These are phyloP conservation scores for Hypena proboscidalis DNA, from an alignment of 2,888 invertebrate genomes.

Conservation along the genomic window DNA sequence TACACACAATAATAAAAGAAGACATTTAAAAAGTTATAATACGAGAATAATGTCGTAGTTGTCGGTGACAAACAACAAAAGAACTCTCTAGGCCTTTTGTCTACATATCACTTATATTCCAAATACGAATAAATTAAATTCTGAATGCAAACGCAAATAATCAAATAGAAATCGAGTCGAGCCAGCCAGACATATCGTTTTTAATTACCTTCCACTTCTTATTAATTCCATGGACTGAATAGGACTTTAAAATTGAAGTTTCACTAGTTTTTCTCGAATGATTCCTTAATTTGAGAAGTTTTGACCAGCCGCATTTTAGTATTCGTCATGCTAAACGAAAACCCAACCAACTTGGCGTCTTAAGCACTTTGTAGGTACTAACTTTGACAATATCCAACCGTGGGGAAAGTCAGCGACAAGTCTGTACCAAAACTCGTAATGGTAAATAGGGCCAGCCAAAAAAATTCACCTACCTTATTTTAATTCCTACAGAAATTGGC, in stretches of 20 bases:
- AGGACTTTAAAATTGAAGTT: slow-evolving; percentile 50
- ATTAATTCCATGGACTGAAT: slow-evolving; percentile 41
- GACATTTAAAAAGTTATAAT: too few species aligned
- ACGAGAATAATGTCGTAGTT: too few species aligned
- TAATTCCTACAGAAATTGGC: too few species aligned
- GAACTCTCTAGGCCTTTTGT: background rate
- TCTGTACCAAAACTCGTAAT: slow-evolving; percentile 24
- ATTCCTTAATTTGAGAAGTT: slow-evolving; percentile 55
- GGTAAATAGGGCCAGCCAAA: slow-evolving; percentile 21
- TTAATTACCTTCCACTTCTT: slow-evolving; percentile 39
- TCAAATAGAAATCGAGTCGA: slow-evolving; percentile 15
- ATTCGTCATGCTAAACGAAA: slow-evolving; percentile 63
- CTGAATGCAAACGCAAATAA: slow-evolving; percentile 3
- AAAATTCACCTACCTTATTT: too few species aligned
- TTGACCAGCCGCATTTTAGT: slow-evolving; percentile 54
- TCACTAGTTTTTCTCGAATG: slow-evolving; percentile 45
- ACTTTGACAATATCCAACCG: slow-evolving; percentile 68
- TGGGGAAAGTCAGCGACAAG: slow-evolving; percentile 53
- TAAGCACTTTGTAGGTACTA: slow-evolving; percentile 42
- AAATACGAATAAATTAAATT: background rate
- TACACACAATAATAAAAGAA: too few species aligned
- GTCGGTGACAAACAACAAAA: background rate
- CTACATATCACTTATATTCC: slow-evolving; percentile 4
- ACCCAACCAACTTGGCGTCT: slow-evolving; percentile 52
- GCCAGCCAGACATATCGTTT: slow-evolving; percentile 36